Conservation (phyloP, 2,797 vertebrate species). For the Steatocranus sp. region DNA sequence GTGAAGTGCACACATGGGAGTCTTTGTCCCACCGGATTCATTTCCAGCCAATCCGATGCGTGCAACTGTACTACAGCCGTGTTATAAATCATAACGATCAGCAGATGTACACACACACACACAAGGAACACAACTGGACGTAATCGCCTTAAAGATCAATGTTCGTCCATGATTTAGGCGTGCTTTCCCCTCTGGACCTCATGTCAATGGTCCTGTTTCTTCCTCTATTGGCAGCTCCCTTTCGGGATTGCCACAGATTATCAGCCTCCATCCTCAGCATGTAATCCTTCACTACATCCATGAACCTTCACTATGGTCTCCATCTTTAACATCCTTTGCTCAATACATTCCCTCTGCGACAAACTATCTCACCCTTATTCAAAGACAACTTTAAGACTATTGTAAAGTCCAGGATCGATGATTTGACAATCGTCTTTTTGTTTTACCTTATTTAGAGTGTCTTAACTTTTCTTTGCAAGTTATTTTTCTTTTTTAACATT, state of each 20-base stretch:
- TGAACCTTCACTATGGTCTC: neutral
- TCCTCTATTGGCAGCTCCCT: neutral
- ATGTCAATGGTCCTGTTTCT: neutral
- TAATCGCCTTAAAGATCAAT: neutral
- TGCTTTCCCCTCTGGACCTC: neutral
- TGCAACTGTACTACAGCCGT: neutral
- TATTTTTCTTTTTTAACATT: neutral
- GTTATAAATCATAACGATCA: neutral
- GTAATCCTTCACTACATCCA: neutral
- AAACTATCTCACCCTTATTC: neutral
- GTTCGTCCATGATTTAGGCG: neutral
- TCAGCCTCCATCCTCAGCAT: neutral
- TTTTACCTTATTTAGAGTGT: neutral
- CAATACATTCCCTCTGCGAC: neutral
- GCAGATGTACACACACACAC: accelerated
- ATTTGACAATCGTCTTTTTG: neutral
- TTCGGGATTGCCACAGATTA: neutral
- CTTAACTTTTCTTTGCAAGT: neutral
- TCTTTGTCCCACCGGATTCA: neutral
- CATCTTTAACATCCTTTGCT: neutral
- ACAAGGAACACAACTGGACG: neutral
- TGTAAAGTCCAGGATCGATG: neutral
- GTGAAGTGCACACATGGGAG: neutral
- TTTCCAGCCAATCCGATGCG: neutral
- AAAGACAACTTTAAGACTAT: neutral